These are phyloP conservation scores for Amphipyra tragopoginis DNA, from an alignment of 2,888 invertebrate genomes.

Conservation along the genomic window DNA sequence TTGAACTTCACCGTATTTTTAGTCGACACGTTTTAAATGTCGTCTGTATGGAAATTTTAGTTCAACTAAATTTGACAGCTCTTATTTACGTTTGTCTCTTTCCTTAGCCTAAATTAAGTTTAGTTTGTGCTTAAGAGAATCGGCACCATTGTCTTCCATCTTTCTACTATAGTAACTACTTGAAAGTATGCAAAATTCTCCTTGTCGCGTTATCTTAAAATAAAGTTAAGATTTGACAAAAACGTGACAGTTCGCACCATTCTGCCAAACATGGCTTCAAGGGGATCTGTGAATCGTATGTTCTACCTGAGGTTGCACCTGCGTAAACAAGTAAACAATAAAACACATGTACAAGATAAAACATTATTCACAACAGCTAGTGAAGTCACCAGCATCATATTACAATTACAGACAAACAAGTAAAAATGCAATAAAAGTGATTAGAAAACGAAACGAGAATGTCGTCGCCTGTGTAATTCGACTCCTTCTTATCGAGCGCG, in stretches of 20 bases:
- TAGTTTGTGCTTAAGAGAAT: too few species aligned
- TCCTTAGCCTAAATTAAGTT: too few species aligned
- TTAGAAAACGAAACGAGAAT: constrained; percentile 71
- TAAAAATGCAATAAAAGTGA: constrained; percentile 60
- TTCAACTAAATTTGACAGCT: too few species aligned
- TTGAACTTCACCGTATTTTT: too few species aligned
- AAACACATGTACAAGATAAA: constrained; percentile 26
- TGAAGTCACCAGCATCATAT: constrained; percentile 22
- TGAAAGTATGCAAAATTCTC: too few species aligned
- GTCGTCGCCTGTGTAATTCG: constrained; percentile 62
- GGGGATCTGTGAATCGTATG: constrained; percentile 4
- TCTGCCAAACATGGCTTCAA: constrained; percentile 20
- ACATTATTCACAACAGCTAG: neutral
- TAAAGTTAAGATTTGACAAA: constrained; percentile 11
- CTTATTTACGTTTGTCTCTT: too few species aligned
- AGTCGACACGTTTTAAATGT: too few species aligned
- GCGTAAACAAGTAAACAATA: constrained; percentile 17
- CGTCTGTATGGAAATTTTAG: too few species aligned
- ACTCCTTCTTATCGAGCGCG: constrained; percentile 59
- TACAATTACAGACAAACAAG: constrained; percentile 27
- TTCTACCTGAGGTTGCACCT: constrained; percentile 36
- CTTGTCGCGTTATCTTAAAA: neutral
- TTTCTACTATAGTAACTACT: too few species aligned
- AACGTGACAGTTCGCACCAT: constrained; percentile 10
- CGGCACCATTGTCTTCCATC: too few species aligned